These are phyloP conservation scores for Hepsetus odoe DNA, from an alignment of 2,113 vertebrate genomes.

Conservation along the genomic window DNA sequence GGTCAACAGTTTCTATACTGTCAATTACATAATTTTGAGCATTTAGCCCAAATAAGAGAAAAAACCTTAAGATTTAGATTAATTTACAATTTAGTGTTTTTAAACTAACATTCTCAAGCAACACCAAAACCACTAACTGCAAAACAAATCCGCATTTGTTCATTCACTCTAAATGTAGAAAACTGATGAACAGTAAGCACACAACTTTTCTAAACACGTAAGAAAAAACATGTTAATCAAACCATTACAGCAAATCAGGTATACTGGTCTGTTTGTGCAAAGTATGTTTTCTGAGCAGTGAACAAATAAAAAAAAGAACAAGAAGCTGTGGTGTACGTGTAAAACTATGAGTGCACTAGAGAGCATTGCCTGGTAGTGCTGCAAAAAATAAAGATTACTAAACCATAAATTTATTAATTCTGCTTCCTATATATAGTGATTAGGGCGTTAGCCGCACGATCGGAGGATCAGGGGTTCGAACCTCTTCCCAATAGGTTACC, in stretches of 20 bases:
- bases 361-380: background rate
- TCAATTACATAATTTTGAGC: background rate
- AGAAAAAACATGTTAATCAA: background rate
- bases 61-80: background rate
- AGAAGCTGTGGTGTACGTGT: background rate
- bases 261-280: background rate
- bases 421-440: no score
- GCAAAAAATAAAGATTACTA: background rate
- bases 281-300: background rate
- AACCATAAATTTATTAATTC: background rate
- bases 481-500: no score
- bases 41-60: background rate
- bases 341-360: background rate
- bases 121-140: background rate
- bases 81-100: conserved; percentile 22
- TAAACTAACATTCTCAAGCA: background rate
- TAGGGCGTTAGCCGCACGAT: no score
- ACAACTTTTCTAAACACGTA: background rate
- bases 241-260: background rate
- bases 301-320: background rate
- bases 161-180: background rate
- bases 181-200: background rate
- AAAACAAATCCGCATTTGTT: background rate
- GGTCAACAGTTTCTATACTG: background rate
- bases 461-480: no score